A percentile compares a stretch with the other conserved stretches of the same genome.
These are phyloP conservation scores for Argyrosomus japonicus DNA, from an alignment of 2,113 vertebrate species.

Conservation along the genomic window DNA sequence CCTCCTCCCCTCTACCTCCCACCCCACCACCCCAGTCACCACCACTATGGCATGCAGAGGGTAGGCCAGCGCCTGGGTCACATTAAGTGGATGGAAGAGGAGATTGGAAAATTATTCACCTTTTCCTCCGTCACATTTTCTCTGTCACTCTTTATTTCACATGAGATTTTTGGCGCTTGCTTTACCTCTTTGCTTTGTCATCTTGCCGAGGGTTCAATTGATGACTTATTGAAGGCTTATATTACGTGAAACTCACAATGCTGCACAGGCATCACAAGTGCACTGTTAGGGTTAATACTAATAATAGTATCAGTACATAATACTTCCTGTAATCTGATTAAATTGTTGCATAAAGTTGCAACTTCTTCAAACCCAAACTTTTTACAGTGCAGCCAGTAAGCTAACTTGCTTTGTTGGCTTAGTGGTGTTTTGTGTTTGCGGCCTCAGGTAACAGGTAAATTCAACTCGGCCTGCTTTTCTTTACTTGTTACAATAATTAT, in stretches of 20 bases:
- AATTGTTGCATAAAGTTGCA: no score
- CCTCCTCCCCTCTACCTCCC: slow-evolving; percentile 94
- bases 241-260: neutral
- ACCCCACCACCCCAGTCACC: slow-evolving; percentile 75
- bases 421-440: no score
- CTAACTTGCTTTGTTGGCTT: no score
- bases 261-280: no score
- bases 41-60: slow-evolving; percentile 95
- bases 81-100: neutral
- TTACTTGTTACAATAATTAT: neutral
- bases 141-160: neutral
- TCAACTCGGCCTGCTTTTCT: no score
- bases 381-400: no score
- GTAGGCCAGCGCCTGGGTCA: slow-evolving; percentile 75
- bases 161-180: neutral
- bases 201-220: slow-evolving; percentile 29
- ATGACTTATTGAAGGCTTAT: neutral
- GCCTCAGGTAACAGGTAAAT: no score
- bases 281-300: no score
- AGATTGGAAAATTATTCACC: neutral
- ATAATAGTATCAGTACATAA: no score
- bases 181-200: slow-evolving; percentile 14
- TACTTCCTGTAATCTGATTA: no score
- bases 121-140: neutral
- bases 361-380: no score